Evolutionary conservation across 23 tunicate genomes (phyloP), one percentile per base, ranked within the genome.

Genomic region (Halocynthia roretzi): DNA sequence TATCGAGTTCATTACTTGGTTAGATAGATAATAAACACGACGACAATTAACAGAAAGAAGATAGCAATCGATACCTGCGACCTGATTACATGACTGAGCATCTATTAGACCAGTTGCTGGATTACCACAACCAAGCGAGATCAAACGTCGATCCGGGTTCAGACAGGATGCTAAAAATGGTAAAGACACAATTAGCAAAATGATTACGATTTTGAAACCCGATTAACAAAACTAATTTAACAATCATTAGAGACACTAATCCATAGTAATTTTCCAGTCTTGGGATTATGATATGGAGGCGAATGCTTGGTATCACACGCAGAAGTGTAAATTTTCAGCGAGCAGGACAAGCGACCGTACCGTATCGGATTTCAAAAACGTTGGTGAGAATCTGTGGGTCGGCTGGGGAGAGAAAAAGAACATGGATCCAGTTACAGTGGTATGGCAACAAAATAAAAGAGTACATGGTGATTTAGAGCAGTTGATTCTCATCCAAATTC

Each of bases 111-210:
- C 21, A 52, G n/a, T 54, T 80, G 64, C 10, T 80, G 58, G 5
- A 6, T 11, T 18, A 56, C 10, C 83, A 82, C 18, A 84, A 84
- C 70, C 14, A 57, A 44, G 62, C 22, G 6, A 63, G 88, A 20
- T 77, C 88, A 8, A 57, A 31, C 52, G 83, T 84, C 2, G 23
- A 44, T 69, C 88, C 88, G 8, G 69, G 83, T 4, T 82, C 88
- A 44, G 88, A 84, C 62, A 76, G 77, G 61, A 84, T 84, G 88
- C 23, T 56, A n/a, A 84, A 78, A 51, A 52, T 84, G 83, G 88
- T 84, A 78, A 48, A 61, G 11, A 58, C 1, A 58, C 17, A 58
- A 14, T 58, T 58, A n/a, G 63, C 17, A 58, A 58, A 58, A 58
- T 14, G 63, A 58, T 58, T 58, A n/a, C 15, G 63, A 58, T 58